Percentiles rank a stretch among this genome's conserved stretches.
These are phyloP conservation scores for Heliocidaris erythrogramma DNA, from an alignment of 35 echinoderm and acorn worm species.

Conservation along the genomic window DNA sequence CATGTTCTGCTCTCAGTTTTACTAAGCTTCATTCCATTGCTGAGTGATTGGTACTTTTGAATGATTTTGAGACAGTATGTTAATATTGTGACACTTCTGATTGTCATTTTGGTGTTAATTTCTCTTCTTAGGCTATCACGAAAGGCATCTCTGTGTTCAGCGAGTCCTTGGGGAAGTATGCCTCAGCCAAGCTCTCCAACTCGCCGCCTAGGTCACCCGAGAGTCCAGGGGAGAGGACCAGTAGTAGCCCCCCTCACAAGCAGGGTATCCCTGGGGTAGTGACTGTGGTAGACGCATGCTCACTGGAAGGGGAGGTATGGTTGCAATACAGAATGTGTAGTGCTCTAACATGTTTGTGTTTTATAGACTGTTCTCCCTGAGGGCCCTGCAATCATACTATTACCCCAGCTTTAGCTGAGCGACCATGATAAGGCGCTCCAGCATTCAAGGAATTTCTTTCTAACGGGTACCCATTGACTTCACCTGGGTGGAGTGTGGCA, in stretches of 20 bases:
- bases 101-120: neutral
- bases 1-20: too few relatives aligned
- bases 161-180: slow-evolving; percentile 85
- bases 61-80: neutral
- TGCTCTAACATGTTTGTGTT: neutral
- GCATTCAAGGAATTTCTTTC: too few relatives aligned
- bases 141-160: slow-evolving; percentile 95
- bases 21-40: too few relatives aligned
- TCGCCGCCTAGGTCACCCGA: slow-evolving; percentile 73
- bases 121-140: slow-evolving; percentile 76
- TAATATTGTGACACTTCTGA: neutral
- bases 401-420: too few relatives aligned
- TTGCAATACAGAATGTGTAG: neutral
- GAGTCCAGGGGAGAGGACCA: slow-evolving; percentile 42
- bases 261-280: slow-evolving; percentile 81
- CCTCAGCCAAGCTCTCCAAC: slow-evolving; percentile 70
- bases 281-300: slow-evolving; percentile 83
- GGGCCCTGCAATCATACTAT: too few relatives aligned
- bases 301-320: slow-evolving; percentile 85
- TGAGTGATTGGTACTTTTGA: neutral
- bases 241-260: slow-evolving; percentile 49
- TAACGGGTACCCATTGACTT: too few relatives aligned
- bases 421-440: too few relatives aligned
- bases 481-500: too few relatives aligned
- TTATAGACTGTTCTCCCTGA: too few relatives aligned